Evolutionary conservation across 2,113 vertebrate genomes (phyloP), one percentile per base, ranked within the genome.

Genomic region (Psettodes erumei): DNA sequence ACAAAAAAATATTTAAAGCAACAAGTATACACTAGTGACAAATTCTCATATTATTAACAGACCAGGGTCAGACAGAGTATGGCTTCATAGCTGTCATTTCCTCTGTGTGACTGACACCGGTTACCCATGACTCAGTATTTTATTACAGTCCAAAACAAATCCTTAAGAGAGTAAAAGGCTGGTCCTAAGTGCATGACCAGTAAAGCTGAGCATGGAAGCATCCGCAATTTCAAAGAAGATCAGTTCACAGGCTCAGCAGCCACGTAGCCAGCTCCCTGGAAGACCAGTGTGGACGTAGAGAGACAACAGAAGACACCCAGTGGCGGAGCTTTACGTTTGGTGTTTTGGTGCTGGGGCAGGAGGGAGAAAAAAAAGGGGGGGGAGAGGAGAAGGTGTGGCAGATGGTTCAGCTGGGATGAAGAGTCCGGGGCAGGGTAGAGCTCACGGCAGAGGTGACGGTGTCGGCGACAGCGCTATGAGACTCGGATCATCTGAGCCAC

Each of bases 401-500:
- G 72, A 56, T 50, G 47, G 37, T 66, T 70, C 45, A 60, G 65
- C 70, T 77, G 27, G 47, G 79, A 78, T 72, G 77, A 89, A 69
- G 68, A 65, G 48, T 76, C 65, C 83, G 62, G 55, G 71, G 58
- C 48, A 68, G 71, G 59, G 75, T 27, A 72, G 60, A 76, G 60
- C 71, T 77, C 63, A 51, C 56, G 73, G 68, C n/a, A 54, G 51
- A 67, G 19, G 56, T 48, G 47, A 43, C 25, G 66, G 61, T 58
- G 64, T 35, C 18, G 25, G 21, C 4, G 32, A 35, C 30, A n/a
- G 69, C 58, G 94, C 95, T 97, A 98, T 54, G 96, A 97, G 66
- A 97, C 96, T 68, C 96, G 92, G 89, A 98, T 98, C 93, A 99
- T 98, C 93, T 98, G 96, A 88, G 95, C 95, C 93, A 98, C 96